Evolutionary conservation across 2,113 vertebrate genomes (phyloP), one percentile per base, ranked within the genome.

Genomic region (Zeus faber): DNA sequence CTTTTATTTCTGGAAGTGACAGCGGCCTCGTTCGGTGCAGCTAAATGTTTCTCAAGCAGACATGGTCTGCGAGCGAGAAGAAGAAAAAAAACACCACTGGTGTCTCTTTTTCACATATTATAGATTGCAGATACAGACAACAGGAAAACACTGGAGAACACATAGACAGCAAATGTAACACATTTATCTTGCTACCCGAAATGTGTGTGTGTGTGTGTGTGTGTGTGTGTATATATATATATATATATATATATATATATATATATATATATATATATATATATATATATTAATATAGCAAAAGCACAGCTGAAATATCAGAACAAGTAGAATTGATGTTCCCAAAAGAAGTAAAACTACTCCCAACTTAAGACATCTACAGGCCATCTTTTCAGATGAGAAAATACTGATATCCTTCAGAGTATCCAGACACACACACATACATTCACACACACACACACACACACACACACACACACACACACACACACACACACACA

Each of bases 351-450:
- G 59, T 52, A 77, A 11, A 76, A 64, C 47, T 43, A 58, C 45
- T 66, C 43, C 65, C 2, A 14, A 41, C 33, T 55, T 23, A 58
- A 70, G 41, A 66, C 24, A 52, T 61, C 65, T 47, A 70, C 57
- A 65, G 49, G 3, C 40, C 71, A 62, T 69, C 63, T 66, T 58
- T 65, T 60, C 52, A n/a, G 63, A 72, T 63, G 65, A 72, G 33
- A 45, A 23, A 13, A 37, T 3, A n/a, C 33, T 4, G 11, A 37
- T 14, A 37, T 10, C 8, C n/a, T n/a, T n/a, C 31, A 33, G 5
- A 7, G 31, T 33, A n/a, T 18, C 5, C 41, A 18, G 1, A 44
- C 0, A 1, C 37, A 22, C n/a, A 29, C 18, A 3, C 45, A 35
- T 11, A 22, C 44, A 20, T 54, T 6, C 37, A 23, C 35, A 39